phyloP scores from a whole-genome alignment of 2,888 invertebrate genomes.

The Lepidochrysops patricia region DNA sequence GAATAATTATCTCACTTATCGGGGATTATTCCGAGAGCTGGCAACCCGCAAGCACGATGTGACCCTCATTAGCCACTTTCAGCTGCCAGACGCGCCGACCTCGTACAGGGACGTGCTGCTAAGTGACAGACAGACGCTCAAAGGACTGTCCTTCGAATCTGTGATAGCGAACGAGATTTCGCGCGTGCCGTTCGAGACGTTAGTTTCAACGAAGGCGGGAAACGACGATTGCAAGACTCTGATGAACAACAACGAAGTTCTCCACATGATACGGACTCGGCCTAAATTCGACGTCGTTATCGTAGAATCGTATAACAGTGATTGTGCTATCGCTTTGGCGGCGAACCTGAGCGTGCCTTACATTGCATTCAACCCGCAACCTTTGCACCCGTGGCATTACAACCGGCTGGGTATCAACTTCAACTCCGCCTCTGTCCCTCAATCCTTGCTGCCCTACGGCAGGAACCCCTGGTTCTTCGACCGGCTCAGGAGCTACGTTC shows the following conservation, averaged over 20 bases:
- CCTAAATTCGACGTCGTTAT: constrained; percentile 80
- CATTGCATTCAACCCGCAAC: constrained; percentile 73
- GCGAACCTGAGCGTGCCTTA: constrained; percentile 79
- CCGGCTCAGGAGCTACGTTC: constrained; percentile 51
- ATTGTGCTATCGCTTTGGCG: constrained; percentile 81
- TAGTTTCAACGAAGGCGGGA: constrained; percentile 62
- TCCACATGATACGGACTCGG: constrained; percentile 64
- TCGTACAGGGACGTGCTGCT: constrained; percentile 73
- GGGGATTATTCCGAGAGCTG: constrained; percentile 63
- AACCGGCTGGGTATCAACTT: constrained; percentile 64
- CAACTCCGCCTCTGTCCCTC: constrained; percentile 68
- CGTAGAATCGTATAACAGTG: constrained; percentile 82
- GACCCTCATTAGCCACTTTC: constrained; percentile 69
- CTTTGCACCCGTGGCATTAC: constrained; percentile 71
- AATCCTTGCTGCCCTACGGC: constrained; percentile 57
- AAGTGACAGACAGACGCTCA: constrained; percentile 51
- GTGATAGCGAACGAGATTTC: constrained; percentile 63
- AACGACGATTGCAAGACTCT: constrained; percentile 66
- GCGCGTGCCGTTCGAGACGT: constrained; percentile 62
- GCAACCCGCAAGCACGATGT: constrained; percentile 69
- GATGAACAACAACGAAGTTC: constrained; percentile 66
- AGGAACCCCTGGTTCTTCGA: constrained; percentile 64
- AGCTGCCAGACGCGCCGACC: constrained; percentile 54
- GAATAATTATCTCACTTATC: constrained; percentile 68
- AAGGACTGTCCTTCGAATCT: constrained; percentile 63